Conservation (phyloP, 2,888 invertebrate genomes). For the Amaurobius ferox region DNA sequence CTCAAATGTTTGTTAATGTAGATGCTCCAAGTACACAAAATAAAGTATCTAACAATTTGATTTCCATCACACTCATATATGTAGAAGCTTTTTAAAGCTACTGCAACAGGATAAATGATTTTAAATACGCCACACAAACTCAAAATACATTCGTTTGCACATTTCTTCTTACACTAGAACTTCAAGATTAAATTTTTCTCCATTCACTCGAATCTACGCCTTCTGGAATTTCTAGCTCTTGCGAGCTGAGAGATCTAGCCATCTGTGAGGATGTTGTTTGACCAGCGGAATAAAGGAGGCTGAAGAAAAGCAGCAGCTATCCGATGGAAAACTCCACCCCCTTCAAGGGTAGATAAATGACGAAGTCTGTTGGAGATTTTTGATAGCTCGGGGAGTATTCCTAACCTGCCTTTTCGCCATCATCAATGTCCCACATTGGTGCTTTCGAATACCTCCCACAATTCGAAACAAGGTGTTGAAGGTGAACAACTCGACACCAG, state of each 20-base stretch:
- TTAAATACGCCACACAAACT: too few relatives aligned
- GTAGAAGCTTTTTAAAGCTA: too few relatives aligned
- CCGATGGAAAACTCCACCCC: conserved; percentile 32
- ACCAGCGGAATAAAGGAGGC: neutral
- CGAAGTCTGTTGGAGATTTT: neutral
- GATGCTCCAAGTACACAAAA: too few relatives aligned
- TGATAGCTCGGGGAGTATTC: conserved; percentile 9
- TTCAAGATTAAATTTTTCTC: too few relatives aligned
- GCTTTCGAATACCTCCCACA: conserved; percentile 40
- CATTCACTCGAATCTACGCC: too few relatives aligned
- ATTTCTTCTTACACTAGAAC: too few relatives aligned
- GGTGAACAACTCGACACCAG: conserved; percentile 10
- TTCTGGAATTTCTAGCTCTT: too few relatives aligned
- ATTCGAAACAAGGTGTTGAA: conserved; percentile 13
- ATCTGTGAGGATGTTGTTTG: neutral
- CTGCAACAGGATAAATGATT: too few relatives aligned
- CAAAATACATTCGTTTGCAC: too few relatives aligned
- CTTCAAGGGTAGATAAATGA: neutral
- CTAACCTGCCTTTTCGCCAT: neutral
- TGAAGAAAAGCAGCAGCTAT: conserved; percentile 4
- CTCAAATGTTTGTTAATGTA: too few relatives aligned
- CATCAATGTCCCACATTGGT: conserved; percentile 28
- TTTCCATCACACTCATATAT: too few relatives aligned
- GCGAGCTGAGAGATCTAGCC: neutral
- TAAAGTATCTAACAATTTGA: too few relatives aligned